These are phyloP conservation scores for Polietes domitor DNA, from an alignment of 2,888 invertebrate species.

Conservation along the genomic window DNA sequence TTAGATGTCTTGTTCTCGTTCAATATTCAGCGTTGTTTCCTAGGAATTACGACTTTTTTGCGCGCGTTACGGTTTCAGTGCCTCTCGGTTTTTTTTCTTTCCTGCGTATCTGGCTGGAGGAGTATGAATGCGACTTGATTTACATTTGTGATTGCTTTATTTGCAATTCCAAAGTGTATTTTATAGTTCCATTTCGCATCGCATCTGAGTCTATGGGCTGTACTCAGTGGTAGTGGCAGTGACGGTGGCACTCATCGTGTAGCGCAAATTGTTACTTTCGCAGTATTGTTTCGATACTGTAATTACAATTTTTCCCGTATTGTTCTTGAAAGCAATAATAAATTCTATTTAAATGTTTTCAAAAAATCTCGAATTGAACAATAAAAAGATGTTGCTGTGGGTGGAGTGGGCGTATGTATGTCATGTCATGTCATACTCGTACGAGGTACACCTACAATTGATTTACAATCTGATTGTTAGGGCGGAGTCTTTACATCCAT, in stretches of 20 bases:
- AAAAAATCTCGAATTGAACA: background rate
- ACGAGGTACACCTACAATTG: slow-evolving; percentile 24
- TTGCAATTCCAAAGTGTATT: slow-evolving; percentile 50
- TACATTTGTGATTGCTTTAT: slow-evolving; percentile 59
- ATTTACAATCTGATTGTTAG: slow-evolving; percentile 44
- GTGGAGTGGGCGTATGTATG: slow-evolving; percentile 1
- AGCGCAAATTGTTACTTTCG: slow-evolving; percentile 42
- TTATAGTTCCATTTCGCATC: slow-evolving; percentile 51
- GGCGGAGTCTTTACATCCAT: slow-evolving; percentile 46
- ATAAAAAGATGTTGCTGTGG: background rate
- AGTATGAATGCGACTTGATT: slow-evolving; percentile 44
- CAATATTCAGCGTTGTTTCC: background rate
- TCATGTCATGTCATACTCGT: slow-evolving; percentile 3
- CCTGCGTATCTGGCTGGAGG: background rate
- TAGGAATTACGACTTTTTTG: slow-evolving; percentile 19
- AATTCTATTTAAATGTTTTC: background rate
- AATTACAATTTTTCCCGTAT: slow-evolving; percentile 26
- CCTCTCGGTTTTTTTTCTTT: slow-evolving; percentile 7
- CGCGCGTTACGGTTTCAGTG: background rate
- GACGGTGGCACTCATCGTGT: background rate
- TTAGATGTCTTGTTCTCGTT: slow-evolving; percentile 14
- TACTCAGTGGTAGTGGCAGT: too few relatives aligned
- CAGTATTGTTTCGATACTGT: slow-evolving; percentile 29
- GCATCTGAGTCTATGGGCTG: too few relatives aligned
- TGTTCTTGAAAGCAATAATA: slow-evolving; percentile 13